Evolutionary conservation across 2,888 invertebrate genomes (phyloP), one percentile per base, ranked within the genome.

Genomic region (Tuberolachnus salignus): DNA sequence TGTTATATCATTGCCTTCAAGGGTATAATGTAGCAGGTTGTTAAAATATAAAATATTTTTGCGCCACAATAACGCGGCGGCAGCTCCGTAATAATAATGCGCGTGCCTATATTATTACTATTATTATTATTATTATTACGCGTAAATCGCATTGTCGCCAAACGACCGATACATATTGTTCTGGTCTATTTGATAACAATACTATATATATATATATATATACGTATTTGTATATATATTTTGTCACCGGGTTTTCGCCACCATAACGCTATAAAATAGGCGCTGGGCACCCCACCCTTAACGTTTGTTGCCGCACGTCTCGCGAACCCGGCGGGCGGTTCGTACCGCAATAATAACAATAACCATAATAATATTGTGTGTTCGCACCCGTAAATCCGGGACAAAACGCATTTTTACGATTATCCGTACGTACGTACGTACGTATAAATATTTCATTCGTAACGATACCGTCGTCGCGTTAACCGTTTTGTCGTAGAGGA

Each of bases 221-320:
- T n/a, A n/a, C n/a, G n/a, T n/a, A n/a, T n/a, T n/a, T n/a, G n/a
- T n/a, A n/a, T n/a, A n/a, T n/a, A n/a, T 59, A 19, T 23, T 44
- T 73, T 16, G 19, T 61, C 42, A 51, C 51, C 42, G 26, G 55
- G 46, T 66, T 55, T 74, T 66, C 19, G 74, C 64, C 64, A 73
- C 66, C 34, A 3, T 3, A 34, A 34, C n/a, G 34, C 16, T 19
- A 16, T n/a, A 21, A 23, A 51, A 51, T 46, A 59, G 67, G 9
- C 75, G 19, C 67, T 67, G 57, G 75, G 75, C 67, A 67, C 49
- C 59, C 46, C 75, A 46, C 66, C 66, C 66, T 34, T 46, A 75
- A 49, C 34, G 34, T 34, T 34, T 34, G 34, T 34, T 6, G 34
- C n/a, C 34, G 34, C 34, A 34, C 34, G 34, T 34, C 34, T 6